Base-by-base conservation (phyloP, 2,888 invertebrate genomes). In the Coleophora flavipennella region DNA sequence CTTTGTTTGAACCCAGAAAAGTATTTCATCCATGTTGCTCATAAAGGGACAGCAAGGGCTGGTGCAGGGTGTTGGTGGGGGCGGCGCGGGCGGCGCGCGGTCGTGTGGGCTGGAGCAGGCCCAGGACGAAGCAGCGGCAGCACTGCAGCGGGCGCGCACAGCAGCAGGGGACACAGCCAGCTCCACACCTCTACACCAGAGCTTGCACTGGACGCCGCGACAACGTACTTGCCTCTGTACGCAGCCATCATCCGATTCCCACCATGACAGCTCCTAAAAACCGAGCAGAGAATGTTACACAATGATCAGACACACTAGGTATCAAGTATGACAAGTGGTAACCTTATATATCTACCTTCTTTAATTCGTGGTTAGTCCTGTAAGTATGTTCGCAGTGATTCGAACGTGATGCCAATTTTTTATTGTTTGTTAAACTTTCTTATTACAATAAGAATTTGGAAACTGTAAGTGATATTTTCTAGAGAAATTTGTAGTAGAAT, bases 21-120 rank as follows among this genome's bases (percentile, higher is more conserved):
- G 59, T 60, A 85, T 84, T 55, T 84, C 84, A 46, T 84, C 83
- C 77, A 83, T 81, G 46, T 65, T 70, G 66, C 51, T 79, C 69
- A 79, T 77, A 77, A 77, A 75, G 75, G 75, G 75, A 72, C 34
- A 8, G 48, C 55, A 48, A 33, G 44, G 26, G 11, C 42, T 36
- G 35, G 36, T 42, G 43, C 40, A 44, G 38, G 40, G 42, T 46
- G 41, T 41, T 38, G 29, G 42, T 37, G 35, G 39, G 43, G 43
- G 43, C 28, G 27, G 13, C 25, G 12, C 3, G 12, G 28, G 43
- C 31, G 8, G 67, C 71, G n/a, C 65, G 61, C 52, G 51, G 43
- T 38, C 48, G 42, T 37, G 51, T 42, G 41, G 36, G 49, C 51
- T 50, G 35, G 35, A 44, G 28, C 50, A 45, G 43, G 40, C 56